A percentile compares a stretch with the other conserved stretches of the same genome.
Conservation (phyloP, 2,888 invertebrate genomes). For the Coelinius sp. region DNA sequence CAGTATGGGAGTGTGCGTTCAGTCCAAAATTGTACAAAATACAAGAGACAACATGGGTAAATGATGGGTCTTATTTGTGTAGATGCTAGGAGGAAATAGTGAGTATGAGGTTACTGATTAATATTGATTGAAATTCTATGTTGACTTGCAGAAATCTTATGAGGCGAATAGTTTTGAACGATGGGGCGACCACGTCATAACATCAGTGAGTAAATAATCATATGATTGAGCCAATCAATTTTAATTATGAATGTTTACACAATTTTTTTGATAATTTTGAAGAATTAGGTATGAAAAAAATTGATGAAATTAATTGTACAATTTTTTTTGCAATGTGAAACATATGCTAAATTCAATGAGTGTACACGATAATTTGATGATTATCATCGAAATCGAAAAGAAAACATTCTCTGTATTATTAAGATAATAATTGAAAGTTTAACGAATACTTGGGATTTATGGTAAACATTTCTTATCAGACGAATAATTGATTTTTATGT, state of each 20-base stretch:
- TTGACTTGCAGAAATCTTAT: conserved; percentile 75
- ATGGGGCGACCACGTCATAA: conserved; percentile 82
- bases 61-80: conserved; percentile 57
- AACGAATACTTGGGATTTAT: too few species aligned
- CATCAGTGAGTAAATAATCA: conserved; percentile 73
- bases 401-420: too few species aligned
- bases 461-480: too few species aligned
- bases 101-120: conserved; percentile 14
- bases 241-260: neutral
- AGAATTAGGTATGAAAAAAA: neutral
- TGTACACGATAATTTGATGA: too few species aligned
- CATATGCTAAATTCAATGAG: too few species aligned
- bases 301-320: neutral
- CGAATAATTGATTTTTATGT: neutral
- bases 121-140: neutral
- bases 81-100: neutral
- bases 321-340: too few species aligned
- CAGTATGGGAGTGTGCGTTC: conserved; percentile 78
- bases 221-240: neutral
- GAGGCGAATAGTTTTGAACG: conserved; percentile 79
- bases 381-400: too few species aligned
- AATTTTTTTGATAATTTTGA: neutral
- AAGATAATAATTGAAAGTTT: too few species aligned
- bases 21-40: conserved; percentile 82
- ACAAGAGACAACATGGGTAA: conserved; percentile 72